phyloP scores from a whole-genome alignment of 2,888 invertebrate species.

The Tuberolachnus salignus region DNA sequence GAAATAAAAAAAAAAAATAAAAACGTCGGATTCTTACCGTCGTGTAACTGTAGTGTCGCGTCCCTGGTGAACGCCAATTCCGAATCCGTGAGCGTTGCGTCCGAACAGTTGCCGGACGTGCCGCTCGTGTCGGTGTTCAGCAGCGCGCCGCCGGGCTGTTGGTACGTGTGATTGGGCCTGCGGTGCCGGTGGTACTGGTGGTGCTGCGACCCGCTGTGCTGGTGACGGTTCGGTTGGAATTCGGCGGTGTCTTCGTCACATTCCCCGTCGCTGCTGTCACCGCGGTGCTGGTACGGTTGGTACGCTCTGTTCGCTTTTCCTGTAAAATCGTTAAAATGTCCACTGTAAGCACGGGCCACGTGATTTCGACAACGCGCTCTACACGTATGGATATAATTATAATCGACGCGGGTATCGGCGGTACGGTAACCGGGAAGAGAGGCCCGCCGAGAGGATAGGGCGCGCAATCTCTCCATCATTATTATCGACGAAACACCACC shows the following conservation, averaged over 20 bases:
- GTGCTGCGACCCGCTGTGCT: constrained; percentile 75
- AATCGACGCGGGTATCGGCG: too few species aligned
- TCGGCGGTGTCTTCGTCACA: constrained; percentile 63
- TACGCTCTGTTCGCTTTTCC: constrained; percentile 55
- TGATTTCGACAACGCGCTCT: too few species aligned
- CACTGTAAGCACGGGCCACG: too few species aligned
- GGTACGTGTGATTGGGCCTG: constrained; percentile 66
- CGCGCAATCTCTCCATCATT: too few species aligned
- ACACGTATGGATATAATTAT: too few species aligned
- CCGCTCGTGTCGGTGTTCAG: constrained; percentile 72
- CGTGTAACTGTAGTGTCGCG: constrained; percentile 80
- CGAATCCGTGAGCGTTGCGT: constrained; percentile 83
- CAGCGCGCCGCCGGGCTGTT: constrained; percentile 69
- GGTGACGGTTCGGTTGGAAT: constrained; percentile 80
- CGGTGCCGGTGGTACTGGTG: constrained; percentile 67
- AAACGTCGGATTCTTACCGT: constrained; percentile 64
- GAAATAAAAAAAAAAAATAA: not conserved
- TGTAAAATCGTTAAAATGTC: too few species aligned
- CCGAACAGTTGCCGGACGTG: constrained; percentile 82
- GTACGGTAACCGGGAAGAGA: not conserved
- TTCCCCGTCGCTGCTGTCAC: constrained; percentile 56
- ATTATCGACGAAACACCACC: not conserved
- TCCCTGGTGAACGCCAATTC: constrained; percentile 82
- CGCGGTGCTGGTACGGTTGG: constrained; percentile 52
- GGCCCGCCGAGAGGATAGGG: not conserved